Evolutionary conservation across 2,113 vertebrate species (phyloP), one percentile per base, ranked within the genome.

Genomic region (Menidia beryllina): DNA sequence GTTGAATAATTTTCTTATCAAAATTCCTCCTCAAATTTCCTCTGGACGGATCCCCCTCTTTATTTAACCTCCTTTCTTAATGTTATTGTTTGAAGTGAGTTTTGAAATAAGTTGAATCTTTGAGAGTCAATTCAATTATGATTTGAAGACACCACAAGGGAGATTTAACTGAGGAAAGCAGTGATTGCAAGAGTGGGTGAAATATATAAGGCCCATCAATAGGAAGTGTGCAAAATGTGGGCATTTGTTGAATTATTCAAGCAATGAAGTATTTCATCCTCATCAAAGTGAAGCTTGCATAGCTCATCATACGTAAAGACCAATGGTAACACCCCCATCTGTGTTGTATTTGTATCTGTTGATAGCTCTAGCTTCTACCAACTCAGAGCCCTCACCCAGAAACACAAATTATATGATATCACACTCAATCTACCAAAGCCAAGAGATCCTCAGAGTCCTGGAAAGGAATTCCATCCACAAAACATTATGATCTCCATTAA

Each of bases 211-310:
- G 50, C 72, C 66, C 65, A 86, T 83, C 86, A 77, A 74, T 82
- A 84, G 75, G 81, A 89, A 78, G 72, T 79, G 61, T 55, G 26
- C 83, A 66, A 86, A 86, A 85, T 79, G 48, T 55, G 79, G 63
- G 84, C 79, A 67, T 26, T 61, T 72, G 51, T 53, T 89, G 61
- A 89, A 92, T 88, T 65, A 89, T 89, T 90, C 13, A 90, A 36
- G 36, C 24, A 34, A 34, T 48, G 75, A 70, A 57, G 55, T 75
- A 41, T 87, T 81, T 83, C 10, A 19, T 58, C 23, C 24, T 45
- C 36, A 61, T 45, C 43, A 48, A 71, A 82, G 69, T 41, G 26
- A 62, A 50, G 2, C 2, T 25, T 38, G 23, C 9, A 21, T 9
- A 27, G 36, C 34, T 49, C 53, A 56, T 79, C 65, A 52, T 43